Evolutionary conservation across 2,797 vertebrate genomes (phyloP), one percentile per base, ranked within the genome.

Genomic region (Helarctos malayanus): DNA sequence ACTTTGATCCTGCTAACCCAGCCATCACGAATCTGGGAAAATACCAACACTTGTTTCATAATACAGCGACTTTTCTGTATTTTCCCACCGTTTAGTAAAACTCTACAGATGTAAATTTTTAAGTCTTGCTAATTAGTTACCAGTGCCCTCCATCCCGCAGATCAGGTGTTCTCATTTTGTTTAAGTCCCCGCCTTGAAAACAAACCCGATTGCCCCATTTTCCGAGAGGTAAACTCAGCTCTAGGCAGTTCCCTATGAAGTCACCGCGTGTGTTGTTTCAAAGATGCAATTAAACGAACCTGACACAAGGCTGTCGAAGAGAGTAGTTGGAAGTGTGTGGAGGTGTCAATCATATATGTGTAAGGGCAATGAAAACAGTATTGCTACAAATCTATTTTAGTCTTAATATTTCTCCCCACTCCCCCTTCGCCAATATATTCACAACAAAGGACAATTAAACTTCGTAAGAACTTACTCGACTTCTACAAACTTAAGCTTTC

Each of bases 211-310:
- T 98, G 97, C 97, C 91, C 97, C 92, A 97, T 98, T 97, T 98
- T 97, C 96, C 96, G 97, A 98, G 98, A 93, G 97, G 97, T 97
- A 98, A 98, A 98, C 94, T 97, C 97, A 97, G 97, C 97, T 98
- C 97, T 91, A 92, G 98, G 98, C 96, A 95, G 98, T 97, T 98
- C 97, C 97, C 97, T 98, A 97, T 98, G 98, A 98, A 98, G 98
- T 98, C 98, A 98, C 98, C 95, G 98, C 97, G 98, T 99, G 98
- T 98, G 98, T 98, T 98, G 97, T 98, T 98, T 96, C 97, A 98
- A 98, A 98, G 98, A 97, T 97, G 98, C 98, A 98, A 98, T 98
- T 98, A 98, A 98, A 97, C 86, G 93, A 98, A 98, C 98, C 98
- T 97, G 98, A 98, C 98, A 98, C 98, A 98, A 86, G 97, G 96